Conservation (phyloP, 2,888 invertebrate species). For the Sarcophaga carnaria region DNA sequence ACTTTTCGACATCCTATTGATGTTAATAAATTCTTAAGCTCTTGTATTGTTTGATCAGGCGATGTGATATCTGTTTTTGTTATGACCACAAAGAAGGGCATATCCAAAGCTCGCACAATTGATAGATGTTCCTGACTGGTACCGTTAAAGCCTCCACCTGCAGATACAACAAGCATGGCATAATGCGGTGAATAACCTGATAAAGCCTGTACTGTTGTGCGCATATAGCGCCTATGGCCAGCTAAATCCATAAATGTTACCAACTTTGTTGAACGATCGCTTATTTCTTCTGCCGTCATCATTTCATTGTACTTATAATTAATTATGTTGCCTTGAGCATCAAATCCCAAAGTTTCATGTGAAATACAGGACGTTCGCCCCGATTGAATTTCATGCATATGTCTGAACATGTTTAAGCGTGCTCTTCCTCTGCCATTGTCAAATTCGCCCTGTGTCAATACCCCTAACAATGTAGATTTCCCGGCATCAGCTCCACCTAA, state of each 20-base stretch:
- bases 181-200: slow-evolving; percentile 97
- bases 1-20: slow-evolving; percentile 86
- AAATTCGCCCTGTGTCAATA: slow-evolving; percentile 96
- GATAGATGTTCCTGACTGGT: slow-evolving; percentile 96
- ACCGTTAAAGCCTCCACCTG: slow-evolving; percentile 89
- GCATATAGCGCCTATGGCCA: slow-evolving; percentile 96
- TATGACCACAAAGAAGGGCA: slow-evolving; percentile 96
- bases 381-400: slow-evolving; percentile 96
- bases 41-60: slow-evolving; percentile 83
- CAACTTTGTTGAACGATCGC: slow-evolving; percentile 94
- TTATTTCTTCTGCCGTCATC: slow-evolving; percentile 96
- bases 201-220: slow-evolving; percentile 96
- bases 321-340: slow-evolving; percentile 90
- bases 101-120: slow-evolving; percentile 89
- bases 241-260: slow-evolving; percentile 98
- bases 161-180: slow-evolving; percentile 92
- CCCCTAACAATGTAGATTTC: slow-evolving; percentile 98
- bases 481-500: slow-evolving; percentile 98
- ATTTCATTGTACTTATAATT: slow-evolving; percentile 94
- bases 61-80: slow-evolving; percentile 95
- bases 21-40: slow-evolving; percentile 85
- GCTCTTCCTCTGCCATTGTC: slow-evolving; percentile 98
- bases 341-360: slow-evolving; percentile 98
- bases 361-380: slow-evolving; percentile 97
- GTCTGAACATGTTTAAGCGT: slow-evolving; percentile 96